Evolutionary conservation across 2,797 vertebrate genomes (phyloP).

Genomic region (Monodelphis domestica): DNA sequence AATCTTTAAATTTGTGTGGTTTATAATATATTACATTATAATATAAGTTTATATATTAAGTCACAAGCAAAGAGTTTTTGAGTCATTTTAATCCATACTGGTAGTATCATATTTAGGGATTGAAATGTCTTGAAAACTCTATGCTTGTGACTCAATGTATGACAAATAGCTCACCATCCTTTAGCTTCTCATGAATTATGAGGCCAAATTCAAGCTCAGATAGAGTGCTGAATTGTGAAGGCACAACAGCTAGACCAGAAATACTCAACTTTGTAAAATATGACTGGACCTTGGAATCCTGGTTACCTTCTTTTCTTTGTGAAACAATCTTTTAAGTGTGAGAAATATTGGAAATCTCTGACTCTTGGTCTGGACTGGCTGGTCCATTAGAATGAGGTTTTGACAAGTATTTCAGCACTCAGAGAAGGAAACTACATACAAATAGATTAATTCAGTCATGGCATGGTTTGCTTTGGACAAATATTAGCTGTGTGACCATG

Average conservation of each 20-base stretch:
- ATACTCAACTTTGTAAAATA: background rate
- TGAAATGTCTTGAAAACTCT: background rate
- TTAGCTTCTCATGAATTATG: background rate
- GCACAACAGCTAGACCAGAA: background rate
- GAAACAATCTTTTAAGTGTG: background rate
- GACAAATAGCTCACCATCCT: background rate
- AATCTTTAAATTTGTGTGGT: no score
- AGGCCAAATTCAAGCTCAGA: background rate
- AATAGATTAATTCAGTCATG: background rate
- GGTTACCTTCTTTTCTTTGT: background rate
- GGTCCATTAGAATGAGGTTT: fast-evolving
- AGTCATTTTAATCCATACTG: no score
- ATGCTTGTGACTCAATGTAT: background rate
- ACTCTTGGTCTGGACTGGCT: background rate
- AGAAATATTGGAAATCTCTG: background rate
- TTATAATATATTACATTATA: no score
- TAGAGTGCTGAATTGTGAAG: background rate
- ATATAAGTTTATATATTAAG: no score
- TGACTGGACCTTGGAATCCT: background rate
- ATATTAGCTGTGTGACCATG: background rate
- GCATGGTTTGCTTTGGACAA: background rate
- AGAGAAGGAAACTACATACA: background rate
- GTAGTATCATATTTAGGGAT: no score
- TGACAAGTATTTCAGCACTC: background rate
- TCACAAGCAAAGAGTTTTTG: no score